These are phyloP conservation scores for Rhagonycha fulva DNA, from an alignment of 2,888 invertebrate genomes.

Conservation along the genomic window DNA sequence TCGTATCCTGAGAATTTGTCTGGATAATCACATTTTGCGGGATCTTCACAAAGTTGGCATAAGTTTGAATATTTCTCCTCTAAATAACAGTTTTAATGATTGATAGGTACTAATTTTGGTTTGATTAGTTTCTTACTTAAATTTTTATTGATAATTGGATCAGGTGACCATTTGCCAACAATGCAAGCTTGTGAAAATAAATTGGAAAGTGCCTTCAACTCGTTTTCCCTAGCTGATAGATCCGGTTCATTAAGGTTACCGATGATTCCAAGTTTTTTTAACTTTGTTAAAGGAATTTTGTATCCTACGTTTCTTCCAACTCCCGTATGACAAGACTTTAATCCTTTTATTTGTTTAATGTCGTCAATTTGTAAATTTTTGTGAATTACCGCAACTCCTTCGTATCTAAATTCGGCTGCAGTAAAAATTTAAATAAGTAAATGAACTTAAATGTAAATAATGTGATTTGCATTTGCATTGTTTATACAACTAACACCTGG, in stretches of 20 bases:
- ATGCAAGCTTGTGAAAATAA: constrained; percentile 85
- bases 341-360: constrained; percentile 71
- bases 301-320: constrained; percentile 89
- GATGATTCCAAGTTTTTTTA: constrained; percentile 73
- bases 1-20: constrained; percentile 87
- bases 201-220: constrained; percentile 76
- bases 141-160: constrained; percentile 69
- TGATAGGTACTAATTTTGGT: neutral
- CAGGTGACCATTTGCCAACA: constrained; percentile 83
- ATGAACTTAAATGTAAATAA: neutral
- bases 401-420: constrained; percentile 78
- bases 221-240: constrained; percentile 76
- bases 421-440: constrained; percentile 31
- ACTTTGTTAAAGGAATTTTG: constrained; percentile 77
- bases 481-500: neutral
- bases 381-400: constrained; percentile 80
- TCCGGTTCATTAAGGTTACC: constrained; percentile 69
- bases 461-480: neutral
- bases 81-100: constrained; percentile 46
- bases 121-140: constrained; percentile 64
- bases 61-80: constrained; percentile 77
- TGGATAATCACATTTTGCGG: constrained; percentile 76
- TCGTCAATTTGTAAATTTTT: constrained; percentile 72
- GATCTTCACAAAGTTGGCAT: constrained; percentile 78
- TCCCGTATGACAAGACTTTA: constrained; percentile 86